Conservation (phyloP, 2,888 invertebrate genomes). For the Electrophaes corylata region DNA sequence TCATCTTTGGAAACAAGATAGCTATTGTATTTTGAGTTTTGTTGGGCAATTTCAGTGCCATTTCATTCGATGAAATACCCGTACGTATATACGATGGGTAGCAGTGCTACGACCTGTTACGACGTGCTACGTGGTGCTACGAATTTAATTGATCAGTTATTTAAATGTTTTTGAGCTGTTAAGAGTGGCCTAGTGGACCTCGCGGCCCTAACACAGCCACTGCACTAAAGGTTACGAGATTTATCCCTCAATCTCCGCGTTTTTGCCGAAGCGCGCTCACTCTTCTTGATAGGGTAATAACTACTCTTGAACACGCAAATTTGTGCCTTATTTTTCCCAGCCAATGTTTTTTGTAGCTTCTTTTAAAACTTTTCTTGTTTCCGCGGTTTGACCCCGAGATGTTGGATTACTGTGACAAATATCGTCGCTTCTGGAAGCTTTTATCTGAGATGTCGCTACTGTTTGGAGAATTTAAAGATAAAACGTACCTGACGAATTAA, state of each 20-base stretch:
- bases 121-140: neutral
- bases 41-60: too few species aligned
- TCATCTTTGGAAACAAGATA: too few species aligned
- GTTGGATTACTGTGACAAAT: conserved; percentile 53
- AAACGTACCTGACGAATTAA: conserved; percentile 26
- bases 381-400: conserved; percentile 51
- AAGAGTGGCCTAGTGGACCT: neutral
- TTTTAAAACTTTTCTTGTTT: conserved; percentile 60
- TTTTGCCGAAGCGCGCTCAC: conserved; percentile 53
- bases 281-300: conserved; percentile 73
- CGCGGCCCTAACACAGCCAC: conserved; percentile 1
- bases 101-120: neutral
- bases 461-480: conserved; percentile 23
- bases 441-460: conserved; percentile 26
- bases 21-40: too few species aligned
- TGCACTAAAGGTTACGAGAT: conserved; percentile 55
- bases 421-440: conserved; percentile 36
- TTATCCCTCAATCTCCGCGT: conserved; percentile 65
- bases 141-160: neutral
- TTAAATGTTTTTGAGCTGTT: too few species aligned
- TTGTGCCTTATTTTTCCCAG: conserved; percentile 54
- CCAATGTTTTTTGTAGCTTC: conserved; percentile 33
- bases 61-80: too few species aligned
- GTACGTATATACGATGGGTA: too few species aligned
- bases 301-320: conserved; percentile 69